These are phyloP conservation scores for Lypha dubia DNA, from an alignment of 2,888 invertebrate genomes.

Conservation along the genomic window DNA sequence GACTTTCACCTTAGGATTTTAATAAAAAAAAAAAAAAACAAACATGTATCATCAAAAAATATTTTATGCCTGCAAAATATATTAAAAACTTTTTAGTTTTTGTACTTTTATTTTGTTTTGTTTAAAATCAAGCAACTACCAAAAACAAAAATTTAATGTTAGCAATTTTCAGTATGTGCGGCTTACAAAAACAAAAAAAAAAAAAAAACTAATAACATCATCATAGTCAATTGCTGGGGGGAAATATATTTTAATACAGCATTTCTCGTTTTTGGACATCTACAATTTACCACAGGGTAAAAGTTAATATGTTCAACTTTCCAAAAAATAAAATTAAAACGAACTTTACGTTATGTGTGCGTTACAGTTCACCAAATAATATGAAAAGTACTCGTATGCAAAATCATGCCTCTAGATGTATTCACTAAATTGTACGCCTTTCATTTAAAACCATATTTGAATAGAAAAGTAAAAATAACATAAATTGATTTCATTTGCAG, in stretches of 20 bases:
- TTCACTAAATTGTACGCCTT: too few species aligned
- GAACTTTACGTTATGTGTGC: too few species aligned
- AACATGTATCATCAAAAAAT: background rate
- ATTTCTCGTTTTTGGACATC: background rate
- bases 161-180: slow-evolving; percentile 38
- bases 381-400: too few species aligned
- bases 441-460: too few species aligned
- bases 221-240: slow-evolving; percentile 7
- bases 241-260: background rate
- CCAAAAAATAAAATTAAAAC: slow-evolving; percentile 30
- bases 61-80: background rate
- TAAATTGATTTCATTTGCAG: too few species aligned
- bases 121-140: slow-evolving; percentile 9
- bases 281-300: slow-evolving; percentile 28
- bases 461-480: too few species aligned
- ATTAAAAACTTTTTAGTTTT: background rate
- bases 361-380: too few species aligned
- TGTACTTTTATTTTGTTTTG: background rate
- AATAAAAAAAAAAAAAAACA: too few species aligned
- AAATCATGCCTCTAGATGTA: too few species aligned
- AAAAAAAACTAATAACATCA: background rate
- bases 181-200: slow-evolving; percentile 9
- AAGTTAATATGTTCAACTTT: slow-evolving; percentile 47
- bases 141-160: slow-evolving; percentile 25
- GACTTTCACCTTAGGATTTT: slow-evolving; percentile 52